phyloP scores from a whole-genome alignment of 2,888 invertebrate genomes.

The Tortricodes alternella region DNA sequence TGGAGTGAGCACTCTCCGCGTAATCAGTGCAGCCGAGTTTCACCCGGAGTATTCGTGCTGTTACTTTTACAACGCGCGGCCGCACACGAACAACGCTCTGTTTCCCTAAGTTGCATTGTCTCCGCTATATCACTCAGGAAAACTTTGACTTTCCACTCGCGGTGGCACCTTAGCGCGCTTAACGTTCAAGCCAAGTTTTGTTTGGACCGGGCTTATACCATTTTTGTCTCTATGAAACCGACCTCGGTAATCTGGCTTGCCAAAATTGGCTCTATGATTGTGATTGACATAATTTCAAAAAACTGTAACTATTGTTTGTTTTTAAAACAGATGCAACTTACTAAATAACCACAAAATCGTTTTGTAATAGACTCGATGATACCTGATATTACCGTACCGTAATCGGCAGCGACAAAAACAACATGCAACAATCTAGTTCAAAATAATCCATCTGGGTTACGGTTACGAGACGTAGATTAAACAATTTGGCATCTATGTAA shows the following conservation, averaged over 20 bases:
- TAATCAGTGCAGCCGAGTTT: constrained; percentile 79
- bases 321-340: constrained; percentile 3
- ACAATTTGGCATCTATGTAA: constrained; percentile 29
- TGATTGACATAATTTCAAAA: neutral
- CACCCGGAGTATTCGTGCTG: constrained; percentile 80
- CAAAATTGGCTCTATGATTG: too few relatives aligned
- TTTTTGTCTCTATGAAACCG: too few relatives aligned
- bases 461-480: constrained; percentile 12
- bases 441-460: neutral
- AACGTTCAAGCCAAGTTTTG: too few relatives aligned
- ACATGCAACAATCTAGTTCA: neutral
- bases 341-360: constrained; percentile 5
- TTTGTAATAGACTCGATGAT: constrained; percentile 1
- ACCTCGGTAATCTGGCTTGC: too few relatives aligned
- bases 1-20: constrained; percentile 41
- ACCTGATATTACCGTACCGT: constrained; percentile 3
- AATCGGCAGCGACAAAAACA: neutral
- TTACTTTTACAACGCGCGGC: constrained; percentile 81
- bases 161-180: constrained; percentile 39
- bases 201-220: too few relatives aligned
- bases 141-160: constrained; percentile 73
- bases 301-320: neutral
- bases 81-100: constrained; percentile 80
- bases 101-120: constrained; percentile 78
- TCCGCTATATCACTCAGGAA: constrained; percentile 59